Evolutionary conservation across 2,113 vertebrate species (phyloP).

Genomic region (Neotoma lepida): DNA sequence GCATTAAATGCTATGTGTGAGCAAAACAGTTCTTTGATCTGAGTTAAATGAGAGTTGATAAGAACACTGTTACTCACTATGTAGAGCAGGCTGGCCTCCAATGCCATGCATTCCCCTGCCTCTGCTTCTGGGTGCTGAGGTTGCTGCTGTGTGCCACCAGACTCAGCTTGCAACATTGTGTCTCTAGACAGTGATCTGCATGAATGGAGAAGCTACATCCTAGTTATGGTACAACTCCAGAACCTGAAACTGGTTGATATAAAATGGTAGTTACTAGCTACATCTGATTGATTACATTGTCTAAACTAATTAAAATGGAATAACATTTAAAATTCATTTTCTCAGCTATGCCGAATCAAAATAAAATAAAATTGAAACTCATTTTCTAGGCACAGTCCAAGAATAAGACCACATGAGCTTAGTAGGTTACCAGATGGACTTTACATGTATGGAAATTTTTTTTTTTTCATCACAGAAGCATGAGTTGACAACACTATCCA

Average conservation of each 20-base stretch:
- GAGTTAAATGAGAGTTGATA: neutral
- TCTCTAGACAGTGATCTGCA: neutral
- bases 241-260: neutral
- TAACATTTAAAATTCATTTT: constrained; percentile 32
- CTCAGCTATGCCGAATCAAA: neutral
- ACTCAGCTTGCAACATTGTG: neutral
- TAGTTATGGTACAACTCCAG: neutral
- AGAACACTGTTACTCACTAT: neutral
- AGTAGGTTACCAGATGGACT: neutral
- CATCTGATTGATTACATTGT: neutral
- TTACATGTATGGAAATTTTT: too few relatives aligned
- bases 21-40: neutral
- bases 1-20: neutral
- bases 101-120: neutral
- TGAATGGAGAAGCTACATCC: neutral
- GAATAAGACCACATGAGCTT: neutral
- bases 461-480: neutral
- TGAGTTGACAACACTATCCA: neutral
- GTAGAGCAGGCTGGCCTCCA: neutral
- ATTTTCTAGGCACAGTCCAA: neutral
- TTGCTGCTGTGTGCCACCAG: neutral
- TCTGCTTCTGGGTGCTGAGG: neutral
- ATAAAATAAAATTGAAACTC: neutral
- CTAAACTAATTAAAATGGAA: constrained; percentile 23
- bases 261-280: neutral